Conservation (phyloP, 1,140 invertebrate genomes). For the Platyscapa corneri region DNA sequence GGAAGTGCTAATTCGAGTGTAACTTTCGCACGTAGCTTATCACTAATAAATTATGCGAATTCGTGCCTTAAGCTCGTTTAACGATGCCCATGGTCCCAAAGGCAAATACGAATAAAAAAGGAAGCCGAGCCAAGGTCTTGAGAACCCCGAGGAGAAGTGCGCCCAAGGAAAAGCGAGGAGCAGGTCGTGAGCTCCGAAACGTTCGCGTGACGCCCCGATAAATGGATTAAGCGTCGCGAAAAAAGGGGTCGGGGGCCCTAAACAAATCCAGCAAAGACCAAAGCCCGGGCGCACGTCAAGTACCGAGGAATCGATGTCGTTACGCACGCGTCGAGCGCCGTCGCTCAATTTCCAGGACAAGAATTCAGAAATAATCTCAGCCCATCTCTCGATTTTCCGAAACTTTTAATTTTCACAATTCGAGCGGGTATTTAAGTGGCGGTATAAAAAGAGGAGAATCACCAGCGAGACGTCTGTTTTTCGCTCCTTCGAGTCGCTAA, state of each 20-base stretch:
- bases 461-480: no score
- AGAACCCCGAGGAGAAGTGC: background rate
- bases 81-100: background rate
- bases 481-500: no score
- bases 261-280: background rate
- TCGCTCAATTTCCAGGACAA: background rate
- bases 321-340: background rate
- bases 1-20: slow-evolving; percentile 10
- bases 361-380: no score
- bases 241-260: background rate
- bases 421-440: no score
- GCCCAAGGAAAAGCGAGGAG: background rate
- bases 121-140: background rate
- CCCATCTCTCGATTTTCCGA: no score
- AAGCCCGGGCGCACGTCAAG: no score
- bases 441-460: no score
- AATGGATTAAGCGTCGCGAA: slow-evolving; percentile 34
- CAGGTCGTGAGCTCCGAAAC: background rate
- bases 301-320: background rate
- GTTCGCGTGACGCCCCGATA: slow-evolving; percentile 30
- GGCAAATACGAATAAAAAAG: slow-evolving; percentile 18
- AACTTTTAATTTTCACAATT: no score
- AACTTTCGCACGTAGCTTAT: slow-evolving; percentile 32
- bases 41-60: slow-evolving; percentile 23
- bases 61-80: background rate